A percentile compares a stretch with the other conserved stretches of the same genome.
phyloP scores from a whole-genome alignment of 2,797 vertebrate species.

The Melanotaenia maccullochi region DNA sequence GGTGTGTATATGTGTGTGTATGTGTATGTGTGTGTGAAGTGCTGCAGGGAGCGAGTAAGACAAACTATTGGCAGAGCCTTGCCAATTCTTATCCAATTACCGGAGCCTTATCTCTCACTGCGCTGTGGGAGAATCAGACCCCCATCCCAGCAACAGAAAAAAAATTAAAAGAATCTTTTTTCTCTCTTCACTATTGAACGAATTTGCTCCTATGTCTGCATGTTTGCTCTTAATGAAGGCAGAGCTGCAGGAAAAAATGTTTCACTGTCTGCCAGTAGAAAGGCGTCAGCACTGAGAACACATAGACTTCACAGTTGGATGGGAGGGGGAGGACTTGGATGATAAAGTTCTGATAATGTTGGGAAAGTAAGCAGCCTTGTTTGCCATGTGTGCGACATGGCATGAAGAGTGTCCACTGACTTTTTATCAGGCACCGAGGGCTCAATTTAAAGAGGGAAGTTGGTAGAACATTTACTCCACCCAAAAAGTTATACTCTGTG shows the following conservation, averaged over 20 bases:
- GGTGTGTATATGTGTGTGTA: not conserved
- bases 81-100: constrained; percentile 83
- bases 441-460: constrained; percentile 32
- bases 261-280: constrained; percentile 32
- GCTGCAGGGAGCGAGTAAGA: constrained; percentile 55
- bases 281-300: constrained; percentile 10
- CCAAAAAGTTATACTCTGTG: constrained; percentile 14
- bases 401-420: constrained; percentile 45
- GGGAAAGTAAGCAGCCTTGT: constrained; percentile 71
- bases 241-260: constrained; percentile 31
- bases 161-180: constrained; percentile 49
- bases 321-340: constrained; percentile 26
- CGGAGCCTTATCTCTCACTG: constrained; percentile 70
- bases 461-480: constrained; percentile 21
- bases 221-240: constrained; percentile 55
- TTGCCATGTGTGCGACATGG: constrained; percentile 39
- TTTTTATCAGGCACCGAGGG: constrained; percentile 45
- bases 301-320: constrained; percentile 29
- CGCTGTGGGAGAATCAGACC: constrained; percentile 73
- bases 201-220: constrained; percentile 55
- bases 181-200: constrained; percentile 50
- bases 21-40: constrained; percentile 42
- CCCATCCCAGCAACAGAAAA: constrained; percentile 56
- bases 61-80: constrained; percentile 72
- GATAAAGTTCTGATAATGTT: constrained; percentile 67